Base-by-base conservation (phyloP, 2,888 invertebrate species). In the Cryptocheilus praepositus region DNA sequence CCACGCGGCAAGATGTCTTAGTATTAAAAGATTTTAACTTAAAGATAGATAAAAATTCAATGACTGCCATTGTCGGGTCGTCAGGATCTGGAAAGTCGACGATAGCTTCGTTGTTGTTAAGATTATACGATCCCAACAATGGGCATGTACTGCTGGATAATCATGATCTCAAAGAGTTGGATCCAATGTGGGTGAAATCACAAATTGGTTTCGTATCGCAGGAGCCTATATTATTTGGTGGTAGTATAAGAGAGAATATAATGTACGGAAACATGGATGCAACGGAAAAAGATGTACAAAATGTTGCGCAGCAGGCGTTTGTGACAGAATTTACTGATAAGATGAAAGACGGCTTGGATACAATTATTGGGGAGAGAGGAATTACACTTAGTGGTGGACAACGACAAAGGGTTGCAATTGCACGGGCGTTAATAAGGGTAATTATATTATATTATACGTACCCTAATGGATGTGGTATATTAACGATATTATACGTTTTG, bases 41-140 rank as follows among this genome's bases (percentile, higher is more conserved):
- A 36, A 90, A 90, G 7, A 89, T 96, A 3, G 90, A 91, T 0
- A 92, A 94, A 0, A 94, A 94, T 11, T 92, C 92, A 71, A 93
- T 95, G 0, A 92, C 95, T 11, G 97, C 97, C 0, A 86, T 94
- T 16, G 94, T 99, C 0, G 98, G 98, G 0, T 91, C 96, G 0
- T 98, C 97, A 67, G 98, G 98, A 0, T 96, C 96, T 25, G 99
- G 99, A 0, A 99, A 99, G 89, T 97, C 97, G 57, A 98, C 99
- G 0, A 90, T 98, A 66, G 96, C 95, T 0, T 90, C 94, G 0
- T 90, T 99, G 0, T 90, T 99, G 71, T 89, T 98, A 57, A 90
- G 98, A 81, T 89, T 96, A 0, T 98, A 98, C 85, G 97, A 98
- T 86, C 97, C 98, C 0, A 89, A 90, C 2, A 82, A 88, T 67